Percentiles rank a stretch among this genome's conserved stretches.
Evolutionary conservation across 2,797 vertebrate species (phyloP).

Genomic region (Melanotaenia boesemani): DNA sequence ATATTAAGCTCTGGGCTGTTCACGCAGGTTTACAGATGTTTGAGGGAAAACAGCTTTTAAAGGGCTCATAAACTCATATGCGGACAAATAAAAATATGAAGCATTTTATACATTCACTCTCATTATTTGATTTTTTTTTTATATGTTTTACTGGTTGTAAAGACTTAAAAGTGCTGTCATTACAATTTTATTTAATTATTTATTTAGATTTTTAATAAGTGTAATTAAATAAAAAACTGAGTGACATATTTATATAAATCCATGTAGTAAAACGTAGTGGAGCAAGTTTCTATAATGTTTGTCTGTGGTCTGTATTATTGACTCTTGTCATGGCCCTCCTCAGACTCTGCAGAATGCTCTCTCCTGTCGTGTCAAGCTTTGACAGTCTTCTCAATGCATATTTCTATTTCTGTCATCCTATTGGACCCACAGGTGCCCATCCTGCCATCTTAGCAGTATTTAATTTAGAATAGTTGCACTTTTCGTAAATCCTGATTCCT

Average conservation of each 20-base stretch:
- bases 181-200: neutral
- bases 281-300: neutral
- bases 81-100: neutral
- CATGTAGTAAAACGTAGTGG: no score
- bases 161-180: neutral
- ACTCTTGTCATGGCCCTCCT: slow-evolving; percentile 16
- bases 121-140: neutral
- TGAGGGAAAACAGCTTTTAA: neutral
- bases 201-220: neutral
- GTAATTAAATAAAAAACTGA: neutral
- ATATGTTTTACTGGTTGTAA: neutral
- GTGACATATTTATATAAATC: neutral
- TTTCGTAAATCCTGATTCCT: slow-evolving; percentile 42
- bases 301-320: slow-evolving; percentile 5
- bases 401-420: slow-evolving; percentile 64
- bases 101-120: neutral
- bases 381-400: slow-evolving; percentile 43
- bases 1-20: neutral
- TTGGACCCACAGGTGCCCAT: slow-evolving; percentile 50
- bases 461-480: slow-evolving; percentile 34
- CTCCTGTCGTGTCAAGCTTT: slow-evolving; percentile 35
- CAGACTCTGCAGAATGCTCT: slow-evolving; percentile 40
- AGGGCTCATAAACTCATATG: slow-evolving; percentile 1
- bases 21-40: slow-evolving; percentile 8
- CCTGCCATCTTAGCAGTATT: slow-evolving; percentile 36